These are phyloP conservation scores for Dicyrtomina minuta DNA, from an alignment of 2,888 invertebrate genomes.

Conservation along the genomic window DNA sequence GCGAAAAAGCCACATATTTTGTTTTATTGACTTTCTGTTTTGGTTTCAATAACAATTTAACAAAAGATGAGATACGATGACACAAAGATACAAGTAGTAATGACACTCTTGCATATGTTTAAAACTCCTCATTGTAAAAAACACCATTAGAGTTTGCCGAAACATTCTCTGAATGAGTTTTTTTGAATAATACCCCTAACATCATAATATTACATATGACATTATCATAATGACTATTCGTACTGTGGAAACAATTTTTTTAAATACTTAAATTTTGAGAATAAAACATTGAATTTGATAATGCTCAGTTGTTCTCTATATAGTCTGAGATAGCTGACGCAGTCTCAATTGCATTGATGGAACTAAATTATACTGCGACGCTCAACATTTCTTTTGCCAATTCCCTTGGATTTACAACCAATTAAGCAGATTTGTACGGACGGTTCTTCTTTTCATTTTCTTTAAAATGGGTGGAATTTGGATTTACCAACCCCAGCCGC, in stretches of 20 bases:
- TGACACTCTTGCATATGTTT: not conserved
- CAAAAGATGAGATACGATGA: constrained; percentile 30
- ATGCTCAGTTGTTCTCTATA: not conserved
- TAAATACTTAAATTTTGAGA: not conserved
- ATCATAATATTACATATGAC: not conserved
- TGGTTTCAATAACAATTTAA: constrained; percentile 35
- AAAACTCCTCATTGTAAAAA: not conserved
- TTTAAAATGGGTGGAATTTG: not conserved
- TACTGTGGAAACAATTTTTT: constrained; percentile 8
- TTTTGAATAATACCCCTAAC: constrained; percentile 28
- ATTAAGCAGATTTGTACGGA: constrained; percentile 19
- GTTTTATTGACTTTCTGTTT: constrained; percentile 41
- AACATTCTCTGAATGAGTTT: not conserved
- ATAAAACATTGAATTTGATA: not conserved
- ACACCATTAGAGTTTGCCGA: not conserved
- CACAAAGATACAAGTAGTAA: constrained; percentile 14
- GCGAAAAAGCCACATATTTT: constrained; percentile 32
- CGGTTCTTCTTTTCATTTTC: not conserved
- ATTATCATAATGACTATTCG: constrained; percentile 30
- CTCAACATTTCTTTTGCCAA: constrained; percentile 1
- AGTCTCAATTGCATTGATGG: constrained; percentile 5
- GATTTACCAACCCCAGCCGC: constrained; percentile 29
- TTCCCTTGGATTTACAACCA: not conserved
- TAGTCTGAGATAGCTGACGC: not conserved
- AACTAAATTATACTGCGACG: constrained; percentile 19